These are phyloP conservation scores for Ischnus inquisitorius DNA, from an alignment of 2,888 invertebrate genomes.

Conservation along the genomic window DNA sequence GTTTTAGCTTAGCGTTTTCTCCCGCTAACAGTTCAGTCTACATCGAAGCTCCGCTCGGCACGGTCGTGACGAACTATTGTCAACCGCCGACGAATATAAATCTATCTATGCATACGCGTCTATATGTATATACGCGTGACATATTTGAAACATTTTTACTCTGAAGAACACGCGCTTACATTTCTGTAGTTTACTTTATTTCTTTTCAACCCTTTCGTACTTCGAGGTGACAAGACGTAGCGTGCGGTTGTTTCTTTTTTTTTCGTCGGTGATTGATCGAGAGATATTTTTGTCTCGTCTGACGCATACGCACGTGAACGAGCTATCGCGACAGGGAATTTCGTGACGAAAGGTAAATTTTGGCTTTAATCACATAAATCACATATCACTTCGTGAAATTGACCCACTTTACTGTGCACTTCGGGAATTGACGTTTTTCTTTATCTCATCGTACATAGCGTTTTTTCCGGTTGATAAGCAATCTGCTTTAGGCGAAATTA, in stretches of 20 bases:
- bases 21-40: constrained; percentile 61
- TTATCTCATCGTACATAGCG: neutral
- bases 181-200: neutral
- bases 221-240: neutral
- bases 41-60: constrained; percentile 55
- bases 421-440: neutral
- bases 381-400: neutral
- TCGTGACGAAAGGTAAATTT: constrained; percentile 19
- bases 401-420: neutral
- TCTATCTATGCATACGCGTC: neutral
- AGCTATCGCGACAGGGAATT: constrained; percentile 38
- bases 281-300: neutral
- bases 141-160: neutral
- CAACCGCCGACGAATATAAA: neutral
- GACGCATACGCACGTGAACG: constrained; percentile 24
- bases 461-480: neutral
- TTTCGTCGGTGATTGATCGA: neutral
- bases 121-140: neutral
- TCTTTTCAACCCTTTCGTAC: neutral
- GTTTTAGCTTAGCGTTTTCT: constrained; percentile 53
- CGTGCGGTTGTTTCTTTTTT: constrained; percentile 14
- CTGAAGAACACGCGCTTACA: neutral
- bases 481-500: neutral
- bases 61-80: constrained; percentile 34
- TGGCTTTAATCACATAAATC: neutral